Base-by-base conservation (phyloP, 92 coral and sea anemone genomes). In the Galaxea fascicularis region DNA sequence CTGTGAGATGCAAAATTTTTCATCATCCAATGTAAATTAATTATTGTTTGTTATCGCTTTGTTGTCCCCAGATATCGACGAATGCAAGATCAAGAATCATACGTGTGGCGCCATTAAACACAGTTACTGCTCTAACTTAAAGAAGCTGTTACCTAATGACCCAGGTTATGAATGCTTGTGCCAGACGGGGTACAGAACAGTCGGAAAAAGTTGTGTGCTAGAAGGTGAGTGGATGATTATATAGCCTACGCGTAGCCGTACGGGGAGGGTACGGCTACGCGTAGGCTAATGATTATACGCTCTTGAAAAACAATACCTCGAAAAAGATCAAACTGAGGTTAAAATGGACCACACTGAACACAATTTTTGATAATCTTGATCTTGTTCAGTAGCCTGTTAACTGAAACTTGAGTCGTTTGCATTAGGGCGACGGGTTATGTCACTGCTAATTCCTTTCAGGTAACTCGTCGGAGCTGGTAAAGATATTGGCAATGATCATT, bases 41-140 rank as follows among this genome's bases (percentile, higher is more conserved):
- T 35, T 35, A 35, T 35, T 35, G 6, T 35, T 35, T 35, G 2
- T 35, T 35, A 35, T 6, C 41, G 41, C 41, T 35, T 35, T 35
- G 2, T 35, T 35, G 41, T 2, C 41, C n/a, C 30, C 78, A 89
- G 92, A 89, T 60, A 47, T 71, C 47, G 89, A 89, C 69, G 92
- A 89, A 64, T 89, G 92, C 71, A 41, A 71, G 29, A 13, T 4
- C 17, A 54, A 54, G 5, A 89, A 60, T 13, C 66, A 84, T 76
- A 62, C 58, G n/a, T 89, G 92, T 69, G 44, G 21, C 17, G 51
- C 60, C 58, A 83, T 88, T 22, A 27, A 49, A 15, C 74, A 83
- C 76, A 77, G 89, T 21, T 58, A 83, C 59, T 88, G 91, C n/a
- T 18, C 18, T 28, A 88, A 88, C 89, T 45, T 69, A 52, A 65